phyloP scores from a whole-genome alignment of 2,888 invertebrate genomes.

The Sinohyriopsis cumingii region DNA sequence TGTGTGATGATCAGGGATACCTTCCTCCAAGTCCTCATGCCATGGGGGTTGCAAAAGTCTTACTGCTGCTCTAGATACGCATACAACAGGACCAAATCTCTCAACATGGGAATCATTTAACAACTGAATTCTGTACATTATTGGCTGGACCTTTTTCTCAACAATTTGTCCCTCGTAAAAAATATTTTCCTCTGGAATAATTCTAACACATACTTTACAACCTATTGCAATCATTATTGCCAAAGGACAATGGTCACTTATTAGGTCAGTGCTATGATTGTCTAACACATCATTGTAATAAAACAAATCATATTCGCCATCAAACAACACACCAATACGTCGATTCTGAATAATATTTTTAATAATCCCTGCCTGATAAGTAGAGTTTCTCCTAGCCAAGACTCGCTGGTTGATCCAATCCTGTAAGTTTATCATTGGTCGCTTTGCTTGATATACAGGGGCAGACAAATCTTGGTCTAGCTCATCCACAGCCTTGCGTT shows the following conservation, averaged over 20 bases:
- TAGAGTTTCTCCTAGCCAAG: constrained; percentile 86
- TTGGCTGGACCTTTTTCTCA: constrained; percentile 77
- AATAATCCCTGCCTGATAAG: constrained; percentile 88
- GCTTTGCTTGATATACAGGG: constrained; percentile 34
- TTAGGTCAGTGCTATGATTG: constrained; percentile 83
- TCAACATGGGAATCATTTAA: constrained; percentile 24
- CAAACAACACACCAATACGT: constrained; percentile 87
- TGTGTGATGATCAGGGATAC: constrained; percentile 30
- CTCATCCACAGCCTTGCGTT: constrained; percentile 79
- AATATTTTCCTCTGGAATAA: constrained; percentile 77
- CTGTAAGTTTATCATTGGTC: constrained; percentile 81
- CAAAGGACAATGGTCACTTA: constrained; percentile 93
- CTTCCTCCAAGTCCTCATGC: constrained; percentile 89
- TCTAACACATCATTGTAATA: constrained; percentile 82
- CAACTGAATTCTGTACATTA: constrained; percentile 81
- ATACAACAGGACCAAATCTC: constrained; percentile 56
- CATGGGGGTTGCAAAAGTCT: constrained; percentile 94
- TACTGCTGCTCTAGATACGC: constrained; percentile 91
- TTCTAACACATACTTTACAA: constrained; percentile 82
- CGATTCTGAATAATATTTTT: constrained; percentile 74
- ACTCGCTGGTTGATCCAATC: constrained; percentile 96
- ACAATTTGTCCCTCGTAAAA: constrained; percentile 90
- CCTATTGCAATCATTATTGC: constrained; percentile 83
- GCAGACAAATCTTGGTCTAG: constrained; percentile 38
- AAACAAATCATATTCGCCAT: constrained; percentile 82